phyloP scores from a whole-genome alignment of 2,888 invertebrate genomes.

The Adelognathus sp. region DNA sequence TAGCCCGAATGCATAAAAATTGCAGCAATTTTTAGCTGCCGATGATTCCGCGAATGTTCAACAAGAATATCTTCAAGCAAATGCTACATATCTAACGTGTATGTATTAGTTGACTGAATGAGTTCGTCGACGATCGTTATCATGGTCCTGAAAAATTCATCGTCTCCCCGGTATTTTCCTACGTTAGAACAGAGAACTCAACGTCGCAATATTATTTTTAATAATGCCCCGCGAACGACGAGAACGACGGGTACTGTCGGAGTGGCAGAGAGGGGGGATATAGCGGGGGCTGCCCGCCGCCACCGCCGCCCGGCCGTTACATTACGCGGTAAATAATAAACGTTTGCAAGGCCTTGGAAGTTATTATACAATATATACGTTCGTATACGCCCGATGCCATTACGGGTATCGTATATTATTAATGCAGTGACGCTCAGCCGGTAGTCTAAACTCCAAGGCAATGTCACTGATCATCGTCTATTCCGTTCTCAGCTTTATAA shows the following conservation, averaged over 20 bases:
- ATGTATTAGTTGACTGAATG: constrained; percentile 15
- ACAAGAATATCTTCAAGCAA: not conserved
- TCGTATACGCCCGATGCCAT: constrained; percentile 80
- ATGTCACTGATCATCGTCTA: constrained; percentile 51
- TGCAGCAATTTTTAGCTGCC: not conserved
- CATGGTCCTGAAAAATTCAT: constrained; percentile 52
- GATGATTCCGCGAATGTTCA: not conserved
- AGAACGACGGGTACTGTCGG: constrained; percentile 45
- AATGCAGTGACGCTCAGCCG: constrained; percentile 80
- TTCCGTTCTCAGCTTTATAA: constrained; percentile 23
- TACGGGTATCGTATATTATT: constrained; percentile 81
- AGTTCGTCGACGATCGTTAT: constrained; percentile 56
- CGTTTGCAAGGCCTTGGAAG: constrained; percentile 81
- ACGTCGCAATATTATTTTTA: constrained; percentile 79
- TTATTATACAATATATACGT: constrained; percentile 80
- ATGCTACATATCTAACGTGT: not conserved
- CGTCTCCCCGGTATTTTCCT: constrained; percentile 51
- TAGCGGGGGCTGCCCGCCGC: constrained; percentile 68
- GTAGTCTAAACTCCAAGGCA: constrained; percentile 57
- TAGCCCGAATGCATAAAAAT: too few relatives aligned
- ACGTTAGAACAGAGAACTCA: constrained; percentile 65
- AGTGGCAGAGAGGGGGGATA: constrained; percentile 63
- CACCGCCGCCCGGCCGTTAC: constrained; percentile 76
- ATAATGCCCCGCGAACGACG: constrained; percentile 72
- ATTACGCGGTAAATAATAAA: constrained; percentile 81